Conservation (phyloP, 1,140 invertebrate species). For the Neodiprion lecontei region DNA sequence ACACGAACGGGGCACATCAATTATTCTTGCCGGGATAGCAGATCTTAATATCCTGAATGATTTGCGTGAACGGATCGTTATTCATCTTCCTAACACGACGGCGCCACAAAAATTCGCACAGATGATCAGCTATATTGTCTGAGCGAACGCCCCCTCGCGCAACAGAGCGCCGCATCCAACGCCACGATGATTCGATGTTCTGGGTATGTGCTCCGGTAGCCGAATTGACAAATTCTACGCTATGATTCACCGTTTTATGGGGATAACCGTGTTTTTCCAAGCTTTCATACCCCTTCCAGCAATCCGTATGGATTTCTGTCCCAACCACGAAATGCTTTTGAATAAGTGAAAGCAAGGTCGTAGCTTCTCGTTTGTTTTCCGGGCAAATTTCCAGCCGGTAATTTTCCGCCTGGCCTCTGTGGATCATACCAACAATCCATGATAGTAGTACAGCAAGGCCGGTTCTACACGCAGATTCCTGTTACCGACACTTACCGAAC, state of each 20-base stretch:
- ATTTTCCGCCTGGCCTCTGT: not conserved
- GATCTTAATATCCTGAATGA: not conserved
- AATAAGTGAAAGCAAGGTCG: conserved; percentile 8
- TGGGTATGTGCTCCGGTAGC: conserved; percentile 17
- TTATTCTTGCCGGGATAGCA: conserved; percentile 1
- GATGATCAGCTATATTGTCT: not conserved
- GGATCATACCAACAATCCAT: conserved; percentile 22
- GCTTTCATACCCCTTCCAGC: conserved; percentile 18
- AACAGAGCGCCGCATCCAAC: conserved; percentile 16
- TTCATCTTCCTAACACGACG: not conserved
- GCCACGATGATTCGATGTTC: conserved; percentile 21
- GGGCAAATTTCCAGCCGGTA: conserved; percentile 19
- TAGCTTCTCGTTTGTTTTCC: conserved; percentile 7
- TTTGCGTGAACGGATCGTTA: not conserved
- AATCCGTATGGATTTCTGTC: conserved; percentile 17
- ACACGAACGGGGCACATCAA: not conserved
- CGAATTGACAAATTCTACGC: conserved; percentile 8
- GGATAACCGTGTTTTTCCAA: conserved; percentile 1
- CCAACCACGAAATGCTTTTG: conserved; percentile 14
- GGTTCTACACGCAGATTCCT: no score
- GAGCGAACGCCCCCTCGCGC: conserved; percentile 6
- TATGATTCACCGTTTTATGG: conserved; percentile 15
- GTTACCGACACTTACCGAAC: no score
- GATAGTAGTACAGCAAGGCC: no score
- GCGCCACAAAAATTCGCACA: not conserved